Evolutionary conservation across 92 coral and sea anemone species (phyloP).

Genomic region (Meandrina meandrites): DNA sequence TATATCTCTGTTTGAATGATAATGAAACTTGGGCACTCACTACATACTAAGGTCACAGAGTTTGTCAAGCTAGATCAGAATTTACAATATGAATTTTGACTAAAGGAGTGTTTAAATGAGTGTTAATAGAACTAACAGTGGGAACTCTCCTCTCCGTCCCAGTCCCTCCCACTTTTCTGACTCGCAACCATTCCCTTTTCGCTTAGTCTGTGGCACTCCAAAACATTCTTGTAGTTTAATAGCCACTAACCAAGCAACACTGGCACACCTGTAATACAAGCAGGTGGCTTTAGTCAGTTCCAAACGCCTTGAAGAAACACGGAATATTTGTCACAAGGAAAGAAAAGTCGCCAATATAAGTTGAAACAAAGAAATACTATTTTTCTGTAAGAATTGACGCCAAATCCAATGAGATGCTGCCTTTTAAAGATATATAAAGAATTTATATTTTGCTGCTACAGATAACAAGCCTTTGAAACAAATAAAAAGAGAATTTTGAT

Average conservation of each 20-base stretch:
- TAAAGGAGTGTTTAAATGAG: background rate
- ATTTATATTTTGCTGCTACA: background rate
- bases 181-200: background rate
- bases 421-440: background rate
- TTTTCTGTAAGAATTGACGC: background rate
- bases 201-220: background rate
- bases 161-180: background rate
- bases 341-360: background rate
- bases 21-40: too few species aligned
- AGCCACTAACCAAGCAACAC: background rate
- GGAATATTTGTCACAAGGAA: background rate
- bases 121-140: background rate
- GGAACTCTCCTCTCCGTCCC: background rate
- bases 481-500: background rate
- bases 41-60: background rate
- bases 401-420: background rate
- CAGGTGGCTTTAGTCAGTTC: slow-evolving; percentile 7
- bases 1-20: too few species aligned
- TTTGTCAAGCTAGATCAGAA: too few species aligned
- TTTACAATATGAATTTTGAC: background rate
- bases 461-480: background rate
- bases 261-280: background rate
- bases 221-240: background rate
- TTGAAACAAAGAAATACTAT: background rate
- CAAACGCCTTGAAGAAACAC: too few species aligned